These are phyloP conservation scores for Toxotes chatareus DNA, from an alignment of 2,113 vertebrate genomes.

Conservation along the genomic window DNA sequence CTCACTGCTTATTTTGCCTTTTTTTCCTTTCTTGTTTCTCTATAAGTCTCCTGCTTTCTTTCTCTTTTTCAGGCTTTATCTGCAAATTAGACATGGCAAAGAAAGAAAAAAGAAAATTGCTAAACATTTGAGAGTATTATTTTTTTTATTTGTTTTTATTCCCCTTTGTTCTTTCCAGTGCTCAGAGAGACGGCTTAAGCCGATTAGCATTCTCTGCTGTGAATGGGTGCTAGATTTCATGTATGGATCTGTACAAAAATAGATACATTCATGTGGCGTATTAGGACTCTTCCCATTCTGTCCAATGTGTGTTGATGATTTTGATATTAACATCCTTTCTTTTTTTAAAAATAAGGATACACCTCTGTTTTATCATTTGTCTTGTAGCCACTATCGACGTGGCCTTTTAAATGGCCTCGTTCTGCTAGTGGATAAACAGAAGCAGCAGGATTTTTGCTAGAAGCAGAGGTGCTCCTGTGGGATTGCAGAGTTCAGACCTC, in stretches of 20 bases:
- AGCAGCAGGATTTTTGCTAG: conserved; percentile 22
- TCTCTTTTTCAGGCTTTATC: too few species aligned
- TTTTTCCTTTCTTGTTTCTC: too few species aligned
- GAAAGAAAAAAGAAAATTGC: too few species aligned
- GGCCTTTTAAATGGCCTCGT: background rate
- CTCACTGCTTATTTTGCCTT: too few species aligned
- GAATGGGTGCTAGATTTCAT: background rate
- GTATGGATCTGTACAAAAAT: background rate
- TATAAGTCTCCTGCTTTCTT: too few species aligned
- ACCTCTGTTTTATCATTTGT: background rate
- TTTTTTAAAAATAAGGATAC: background rate
- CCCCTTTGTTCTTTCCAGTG: background rate
- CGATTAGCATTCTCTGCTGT: background rate
- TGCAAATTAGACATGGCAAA: too few species aligned
- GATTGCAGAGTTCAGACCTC: conserved; percentile 37
- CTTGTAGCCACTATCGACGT: background rate
- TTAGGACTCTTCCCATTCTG: background rate
- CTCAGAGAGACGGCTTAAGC: background rate
- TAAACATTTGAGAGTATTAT: background rate
- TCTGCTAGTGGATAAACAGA: conserved; percentile 27
- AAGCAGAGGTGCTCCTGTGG: conserved; percentile 26
- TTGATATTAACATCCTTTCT: background rate
- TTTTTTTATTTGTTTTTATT: background rate
- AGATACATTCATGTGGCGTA: background rate
- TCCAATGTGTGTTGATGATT: background rate